Evolutionary conservation across 1,140 invertebrate genomes (phyloP), one percentile per base, ranked within the genome.

Genomic region (Drosophila murphyi): DNA sequence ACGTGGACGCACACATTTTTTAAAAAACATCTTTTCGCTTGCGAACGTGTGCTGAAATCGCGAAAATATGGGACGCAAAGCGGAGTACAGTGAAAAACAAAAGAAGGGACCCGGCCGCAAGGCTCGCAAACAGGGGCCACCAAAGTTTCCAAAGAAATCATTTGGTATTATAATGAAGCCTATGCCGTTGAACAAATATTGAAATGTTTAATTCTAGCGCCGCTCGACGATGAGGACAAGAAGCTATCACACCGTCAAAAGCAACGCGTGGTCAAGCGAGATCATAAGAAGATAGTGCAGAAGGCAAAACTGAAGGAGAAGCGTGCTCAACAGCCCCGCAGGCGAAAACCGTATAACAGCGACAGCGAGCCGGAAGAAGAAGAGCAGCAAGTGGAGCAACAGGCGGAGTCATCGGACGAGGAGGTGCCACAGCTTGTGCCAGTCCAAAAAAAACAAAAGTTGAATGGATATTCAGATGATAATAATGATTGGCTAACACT

Each of bases 31-130:
- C 43, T 65, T 10, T 65, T 47, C 50, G 20, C 6, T 32, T 29
- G 32, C 47, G 20, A 62, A 28, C 35, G 43, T 34, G 54, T 48
- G 3, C 48, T 39, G 51, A 8, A 12, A 31, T 41, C 47, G 32
- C 12, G 45, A 7, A 51, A 72, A 48, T 47, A 98, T 98, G 97
- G 97, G 97, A 65, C 94, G 97, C 45, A 98, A 97, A 94, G 96
- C 95, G 32, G 96, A 97, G 82, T 98, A 96, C 90, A 93, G 94
- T 78, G 94, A 95, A 73, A 94, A 95, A 56, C 92, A 93, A n/a
- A 96, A 97, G 80, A 96, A 95, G 92, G 97, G 97, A 5, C 96
- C 96, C 34, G 97, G 97, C 1, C 94, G 95, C 70, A 98, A 98
- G 93, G 94, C 96, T 0, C 96, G 95, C 75, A 98, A 98, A 92